Conservation (phyloP, 2,797 vertebrate genomes). For the Rallus crepitans region DNA sequence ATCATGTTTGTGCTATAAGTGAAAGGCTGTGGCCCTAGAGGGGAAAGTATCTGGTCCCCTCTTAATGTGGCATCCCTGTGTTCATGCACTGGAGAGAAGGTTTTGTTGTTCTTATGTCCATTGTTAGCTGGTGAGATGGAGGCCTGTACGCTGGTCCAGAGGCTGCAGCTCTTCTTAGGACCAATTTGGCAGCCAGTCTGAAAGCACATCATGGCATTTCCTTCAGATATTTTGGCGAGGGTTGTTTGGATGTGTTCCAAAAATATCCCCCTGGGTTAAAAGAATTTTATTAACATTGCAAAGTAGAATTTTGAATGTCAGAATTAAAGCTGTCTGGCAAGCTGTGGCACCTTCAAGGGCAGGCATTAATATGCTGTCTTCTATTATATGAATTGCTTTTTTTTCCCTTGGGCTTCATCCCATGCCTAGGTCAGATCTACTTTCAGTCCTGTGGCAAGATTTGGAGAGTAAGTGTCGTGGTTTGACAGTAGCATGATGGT, state of each 20-base stretch:
- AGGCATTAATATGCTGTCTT: background rate
- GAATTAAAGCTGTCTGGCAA: constrained; percentile 13
- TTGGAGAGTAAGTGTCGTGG: background rate
- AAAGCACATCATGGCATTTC: background rate
- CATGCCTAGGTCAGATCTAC: background rate
- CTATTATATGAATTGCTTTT: background rate
- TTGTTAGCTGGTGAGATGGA: background rate
- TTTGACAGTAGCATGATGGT: background rate
- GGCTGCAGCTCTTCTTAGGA: background rate
- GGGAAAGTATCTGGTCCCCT: background rate
- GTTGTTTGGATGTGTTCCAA: background rate
- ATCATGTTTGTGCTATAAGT: background rate
- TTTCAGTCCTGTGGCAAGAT: background rate
- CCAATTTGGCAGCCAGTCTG: background rate
- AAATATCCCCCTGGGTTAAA: background rate
- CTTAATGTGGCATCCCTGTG: background rate
- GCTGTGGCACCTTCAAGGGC: background rate
- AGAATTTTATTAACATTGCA: constrained; percentile 2
- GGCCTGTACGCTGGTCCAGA: background rate
- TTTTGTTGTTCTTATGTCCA: background rate
- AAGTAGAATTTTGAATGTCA: constrained; percentile 17
- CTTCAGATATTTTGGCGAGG: background rate
- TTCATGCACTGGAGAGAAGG: background rate
- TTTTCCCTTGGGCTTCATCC: background rate
- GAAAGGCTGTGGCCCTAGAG: background rate